These are phyloP conservation scores for Nomada fucata DNA, from an alignment of 2,888 invertebrate genomes.

Conservation along the genomic window DNA sequence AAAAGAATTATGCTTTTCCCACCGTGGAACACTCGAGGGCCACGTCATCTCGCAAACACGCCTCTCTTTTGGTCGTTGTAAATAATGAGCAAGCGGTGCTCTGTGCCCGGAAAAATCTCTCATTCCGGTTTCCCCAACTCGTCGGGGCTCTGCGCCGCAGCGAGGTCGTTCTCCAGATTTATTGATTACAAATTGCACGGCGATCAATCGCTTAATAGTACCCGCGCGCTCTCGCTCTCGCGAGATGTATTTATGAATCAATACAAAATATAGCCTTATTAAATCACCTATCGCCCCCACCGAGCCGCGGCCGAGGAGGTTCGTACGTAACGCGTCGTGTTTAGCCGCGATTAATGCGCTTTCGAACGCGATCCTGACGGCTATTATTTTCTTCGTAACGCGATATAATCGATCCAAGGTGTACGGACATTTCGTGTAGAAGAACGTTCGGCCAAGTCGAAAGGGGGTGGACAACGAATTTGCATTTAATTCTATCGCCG, in stretches of 20 bases:
- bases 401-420: slow-evolving; percentile 41
- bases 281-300: slow-evolving; percentile 72
- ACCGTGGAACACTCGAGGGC: background rate
- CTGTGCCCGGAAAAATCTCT: slow-evolving; percentile 57
- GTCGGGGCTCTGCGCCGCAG: slow-evolving; percentile 36
- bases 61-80: slow-evolving; percentile 36
- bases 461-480: background rate
- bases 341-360: slow-evolving; percentile 62
- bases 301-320: slow-evolving; percentile 27
- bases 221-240: slow-evolving; percentile 54
- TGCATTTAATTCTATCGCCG: background rate
- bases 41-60: slow-evolving; percentile 50
- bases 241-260: slow-evolving; percentile 77
- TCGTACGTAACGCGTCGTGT: slow-evolving; percentile 51
- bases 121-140: slow-evolving; percentile 63
- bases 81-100: slow-evolving; percentile 58
- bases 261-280: slow-evolving; percentile 76
- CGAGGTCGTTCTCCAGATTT: slow-evolving; percentile 74
- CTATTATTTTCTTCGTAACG: slow-evolving; percentile 53
- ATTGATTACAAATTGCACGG: slow-evolving; percentile 79
- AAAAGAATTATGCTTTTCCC: slow-evolving; percentile 13
- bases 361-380: slow-evolving; percentile 49
- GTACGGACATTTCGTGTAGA: background rate
- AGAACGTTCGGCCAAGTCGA: background rate
- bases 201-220: slow-evolving; percentile 77